Evolutionary conservation across 2,888 invertebrate genomes (phyloP), one percentile per base, ranked within the genome.

Genomic region (Neocrepidodera transversa): DNA sequence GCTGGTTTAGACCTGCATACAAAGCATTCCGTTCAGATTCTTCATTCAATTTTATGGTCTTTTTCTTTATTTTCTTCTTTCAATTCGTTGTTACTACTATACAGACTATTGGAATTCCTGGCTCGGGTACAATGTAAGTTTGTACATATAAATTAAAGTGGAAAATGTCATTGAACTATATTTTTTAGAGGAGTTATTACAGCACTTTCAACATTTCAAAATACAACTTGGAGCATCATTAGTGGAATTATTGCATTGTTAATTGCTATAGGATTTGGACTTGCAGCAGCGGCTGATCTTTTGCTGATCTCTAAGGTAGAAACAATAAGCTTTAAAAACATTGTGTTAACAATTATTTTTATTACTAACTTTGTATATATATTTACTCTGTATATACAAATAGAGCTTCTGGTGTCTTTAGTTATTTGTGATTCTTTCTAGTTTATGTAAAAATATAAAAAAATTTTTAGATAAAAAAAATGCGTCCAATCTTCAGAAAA

Each of bases 21-120:
- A 98, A 98, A 83, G 99, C 98, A 65, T 98, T 99, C 85, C 90
- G 97, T 76, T 95, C 92, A 77, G 99, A 99, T 82, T 97, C 97
- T 71, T 98, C 98, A 2, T 96, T 99, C 85, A 99, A 97, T 82
- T 99, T 99, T 79, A 98, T 99, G 94, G 93, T 97, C 53, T 99
- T 96, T 84, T 99, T 99, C 87, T 96, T 99, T 79, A 92, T 99
- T 73, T 97, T 97, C 83, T 92, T 96, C 83, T 92, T 96, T 81
- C 97, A 97, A 88, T 90, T 92, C 76, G 83, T 97, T 58, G 89
- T 96, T 55, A 91, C 94, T 20, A 81, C 94, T 56, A 86, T 97
- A 50, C 94, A 96, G 82, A 87, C 93, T 16, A 85, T 98, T 71
- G 97, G 97, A 61, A 87, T 97, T 74, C 86, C 85, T 26, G 85